Evolutionary conservation across 2,888 invertebrate species (phyloP).

Genomic region (Chaetogeoica ovagalla): DNA sequence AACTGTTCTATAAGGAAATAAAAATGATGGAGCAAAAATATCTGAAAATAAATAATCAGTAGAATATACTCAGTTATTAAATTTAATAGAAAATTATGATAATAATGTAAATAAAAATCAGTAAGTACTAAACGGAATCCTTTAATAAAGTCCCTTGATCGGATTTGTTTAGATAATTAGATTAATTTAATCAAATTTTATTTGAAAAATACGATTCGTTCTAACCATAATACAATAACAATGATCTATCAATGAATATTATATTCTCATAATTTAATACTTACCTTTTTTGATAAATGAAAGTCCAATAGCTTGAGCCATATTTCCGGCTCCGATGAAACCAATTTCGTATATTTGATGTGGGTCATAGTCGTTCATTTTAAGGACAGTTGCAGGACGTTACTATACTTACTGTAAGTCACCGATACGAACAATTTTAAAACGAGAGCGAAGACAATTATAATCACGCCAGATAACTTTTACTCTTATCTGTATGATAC

Average conservation of each 20-base stretch:
- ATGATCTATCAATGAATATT: too few species aligned
- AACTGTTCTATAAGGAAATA: too few species aligned
- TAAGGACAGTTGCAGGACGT: neutral
- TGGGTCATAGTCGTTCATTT: conserved; percentile 15
- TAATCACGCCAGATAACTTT: too few species aligned
- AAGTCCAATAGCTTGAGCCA: conserved; percentile 82
- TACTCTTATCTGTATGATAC: too few species aligned
- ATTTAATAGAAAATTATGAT: neutral
- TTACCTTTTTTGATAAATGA: conserved; percentile 74
- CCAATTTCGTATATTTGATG: conserved; percentile 60
- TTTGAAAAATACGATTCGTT: neutral
- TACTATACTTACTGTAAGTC: too few species aligned
- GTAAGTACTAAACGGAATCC: too few species aligned
- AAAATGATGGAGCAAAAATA: neutral
- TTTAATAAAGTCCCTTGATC: too few species aligned
- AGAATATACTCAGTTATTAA: neutral
- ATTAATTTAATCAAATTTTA: neutral
- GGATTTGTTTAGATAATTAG: neutral
- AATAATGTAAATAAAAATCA: too few species aligned
- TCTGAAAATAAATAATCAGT: neutral
- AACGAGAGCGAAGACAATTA: too few species aligned
- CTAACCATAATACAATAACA: neutral
- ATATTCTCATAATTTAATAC: neutral
- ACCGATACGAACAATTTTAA: too few species aligned
- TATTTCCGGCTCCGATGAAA: conserved; percentile 89